Base-by-base conservation (phyloP, 2,888 invertebrate species). In the Candidula unifasciata region DNA sequence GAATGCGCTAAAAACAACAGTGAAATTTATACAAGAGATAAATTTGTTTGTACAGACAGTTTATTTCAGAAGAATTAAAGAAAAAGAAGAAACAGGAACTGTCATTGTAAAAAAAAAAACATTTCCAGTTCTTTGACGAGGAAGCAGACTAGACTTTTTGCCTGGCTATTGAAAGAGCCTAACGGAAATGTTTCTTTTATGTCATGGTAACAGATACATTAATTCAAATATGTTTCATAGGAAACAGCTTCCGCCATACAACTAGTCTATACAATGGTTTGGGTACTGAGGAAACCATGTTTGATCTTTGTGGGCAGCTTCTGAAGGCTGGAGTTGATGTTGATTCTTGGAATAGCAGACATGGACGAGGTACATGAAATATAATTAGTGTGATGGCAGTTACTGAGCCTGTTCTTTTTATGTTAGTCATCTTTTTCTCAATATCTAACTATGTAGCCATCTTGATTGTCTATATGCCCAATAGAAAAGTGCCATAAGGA, bases 321-420 rank as follows among this genome's bases (percentile, higher is more conserved):
- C 57, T 71, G 6, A 52, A n/a, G 27, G 80, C 80, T 33, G 80
- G 80, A 16, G 80, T 80, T 52, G 71, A 71, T 52, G 80, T 80
- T 69, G 80, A 80, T 3, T 35, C 80, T 3, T 80, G 80, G 80
- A 71, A n/a, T 37, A 60, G 71, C n/a, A 27, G 80, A 57, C 68
- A 69, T 54, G 80, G 80, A 52, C 52, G 71, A 71, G 80, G 80
- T 80, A 60, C 37, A 21, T 44, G 44, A 44, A 10, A 44, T 44
- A 13, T 44, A 44, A 13, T n/a, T 44, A 44, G 44, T 44, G 0
- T 0, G 6, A 1, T 44, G 24, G 3, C 2, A 64, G 3, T 16
- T 64, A 64, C 24, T 64, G 64, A 21, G n/a, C n/a, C n/a, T n/a
- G n/a, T n/a, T n/a, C n/a, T n/a, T n/a, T n/a, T n/a, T n/a, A n/a